phyloP scores from a whole-genome alignment of 2,113 vertebrate species.

The Aythya baeri region DNA sequence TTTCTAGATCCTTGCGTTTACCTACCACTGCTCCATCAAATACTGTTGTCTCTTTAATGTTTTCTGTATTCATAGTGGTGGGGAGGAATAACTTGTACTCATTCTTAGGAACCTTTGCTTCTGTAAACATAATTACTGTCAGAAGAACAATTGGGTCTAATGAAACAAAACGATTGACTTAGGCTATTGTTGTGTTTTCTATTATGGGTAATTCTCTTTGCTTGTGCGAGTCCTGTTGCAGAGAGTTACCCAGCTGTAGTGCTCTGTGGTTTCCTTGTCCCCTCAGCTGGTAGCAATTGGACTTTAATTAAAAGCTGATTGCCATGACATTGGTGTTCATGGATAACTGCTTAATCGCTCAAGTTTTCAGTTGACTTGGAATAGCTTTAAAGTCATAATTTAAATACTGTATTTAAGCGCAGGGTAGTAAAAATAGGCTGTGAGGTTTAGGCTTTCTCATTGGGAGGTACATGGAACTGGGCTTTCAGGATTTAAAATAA shows the following conservation, averaged over 20 bases:
- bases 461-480: neutral
- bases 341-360: neutral
- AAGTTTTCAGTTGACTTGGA: neutral
- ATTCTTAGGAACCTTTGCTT: neutral
- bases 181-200: neutral
- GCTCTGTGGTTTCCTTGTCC: neutral
- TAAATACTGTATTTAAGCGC: neutral
- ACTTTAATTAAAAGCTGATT: neutral
- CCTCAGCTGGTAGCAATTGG: neutral
- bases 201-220: neutral
- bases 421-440: neutral
- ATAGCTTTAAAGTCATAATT: neutral
- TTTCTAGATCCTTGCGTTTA: neutral
- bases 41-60: neutral
- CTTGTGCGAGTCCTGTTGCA: neutral
- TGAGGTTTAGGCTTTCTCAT: neutral
- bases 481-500: neutral
- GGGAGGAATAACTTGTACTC: neutral
- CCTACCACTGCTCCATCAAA: rapidly evolving
- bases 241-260: neutral
- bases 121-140: neutral
- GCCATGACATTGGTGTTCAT: neutral
- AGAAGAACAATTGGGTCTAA: neutral
- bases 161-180: neutral
- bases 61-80: rapidly evolving